Percentiles rank a stretch among this genome's conserved stretches.
Evolutionary conservation across 1,140 invertebrate species (phyloP).

Genomic region (Diorhabda elongata): DNA sequence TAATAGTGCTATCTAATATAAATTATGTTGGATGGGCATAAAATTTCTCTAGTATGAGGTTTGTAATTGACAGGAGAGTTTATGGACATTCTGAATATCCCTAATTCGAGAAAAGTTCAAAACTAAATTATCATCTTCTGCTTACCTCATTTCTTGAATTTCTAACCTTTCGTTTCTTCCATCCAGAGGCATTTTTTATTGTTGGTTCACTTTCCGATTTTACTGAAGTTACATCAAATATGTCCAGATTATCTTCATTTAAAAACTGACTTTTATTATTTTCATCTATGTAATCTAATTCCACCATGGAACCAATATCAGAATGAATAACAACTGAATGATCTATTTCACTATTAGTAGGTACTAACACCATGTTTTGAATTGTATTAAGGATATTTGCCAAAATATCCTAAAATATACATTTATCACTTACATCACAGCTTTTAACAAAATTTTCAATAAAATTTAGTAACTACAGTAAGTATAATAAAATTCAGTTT

Average conservation of each 20-base stretch:
- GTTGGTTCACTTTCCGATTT: slow-evolving; percentile 12
- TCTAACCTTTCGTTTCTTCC: slow-evolving; percentile 10
- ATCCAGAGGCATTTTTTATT: background rate
- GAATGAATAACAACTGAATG: background rate
- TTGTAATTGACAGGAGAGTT: no score
- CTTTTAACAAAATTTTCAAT: no score
- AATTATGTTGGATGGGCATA: background rate
- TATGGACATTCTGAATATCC: no score
- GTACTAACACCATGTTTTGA: background rate
- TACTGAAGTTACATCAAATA: slow-evolving; percentile 2
- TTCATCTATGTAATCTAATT: slow-evolving; percentile 4
- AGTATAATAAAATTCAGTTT: no score
- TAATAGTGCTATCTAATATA: no score
- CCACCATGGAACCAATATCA: background rate
- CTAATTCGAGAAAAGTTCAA: background rate
- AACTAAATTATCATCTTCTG: background rate
- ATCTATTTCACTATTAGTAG: background rate
- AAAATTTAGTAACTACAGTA: no score
- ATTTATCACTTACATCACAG: background rate
- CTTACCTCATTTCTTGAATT: slow-evolving; percentile 18
- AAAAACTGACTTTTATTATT: slow-evolving; percentile 16
- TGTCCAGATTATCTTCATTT: background rate
- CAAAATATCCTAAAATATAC: slow-evolving; percentile 4
- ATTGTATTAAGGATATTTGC: slow-evolving; percentile 2
- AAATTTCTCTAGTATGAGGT: background rate